Base-by-base conservation (phyloP, 2,888 invertebrate species). In the Linyphia triangularis region DNA sequence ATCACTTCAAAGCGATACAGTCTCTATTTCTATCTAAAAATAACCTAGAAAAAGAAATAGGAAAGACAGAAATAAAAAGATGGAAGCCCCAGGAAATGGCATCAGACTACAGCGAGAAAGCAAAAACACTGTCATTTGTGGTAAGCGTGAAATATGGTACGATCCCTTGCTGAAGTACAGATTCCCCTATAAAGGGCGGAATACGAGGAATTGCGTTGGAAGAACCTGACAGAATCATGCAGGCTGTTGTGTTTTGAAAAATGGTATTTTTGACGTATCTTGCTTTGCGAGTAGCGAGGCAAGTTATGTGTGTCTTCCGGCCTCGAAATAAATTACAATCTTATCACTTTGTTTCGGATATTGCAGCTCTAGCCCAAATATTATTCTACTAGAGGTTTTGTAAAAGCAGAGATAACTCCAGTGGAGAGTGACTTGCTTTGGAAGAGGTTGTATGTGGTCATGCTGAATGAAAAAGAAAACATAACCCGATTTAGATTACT, bases 181-280 rank as follows among this genome's bases (percentile, higher is more conserved):
- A 63, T 24, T 28, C 63, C 26, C 26, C 59, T 19, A 16, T 13
- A 24, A 28, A 24, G 16, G 28, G 28, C 63, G 26, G 16, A 22
- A 24, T 33, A 67, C 5, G 19, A 3, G n/a, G 19, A 30, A 16
- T 24, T n/a, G 67, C 33, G 33, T 6, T 63, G 33, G 28, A 9
- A 67, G 67, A 16, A 67, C 67, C 67, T 67, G 67, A 59, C 57
- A 57, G 10, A 59, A 24, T 59, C 30, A 57, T 5, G 59, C 1
- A 9, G 26, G 9, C 30, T 10, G 10, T n/a, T 10, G 28, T n/a
- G 16, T 59, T 24, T 43, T 59, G 73, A 73, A 73, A 73, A 73
- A 73, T 73, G 33, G 19, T 59, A 51, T 59, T 73, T 70, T n/a
- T 59, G 73, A 73, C 73, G 57, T 73, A 59, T 73, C 59, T 73